These are phyloP conservation scores for Kryptolebias ocellatus DNA, from an alignment of 2,797 vertebrate genomes.

Conservation along the genomic window DNA sequence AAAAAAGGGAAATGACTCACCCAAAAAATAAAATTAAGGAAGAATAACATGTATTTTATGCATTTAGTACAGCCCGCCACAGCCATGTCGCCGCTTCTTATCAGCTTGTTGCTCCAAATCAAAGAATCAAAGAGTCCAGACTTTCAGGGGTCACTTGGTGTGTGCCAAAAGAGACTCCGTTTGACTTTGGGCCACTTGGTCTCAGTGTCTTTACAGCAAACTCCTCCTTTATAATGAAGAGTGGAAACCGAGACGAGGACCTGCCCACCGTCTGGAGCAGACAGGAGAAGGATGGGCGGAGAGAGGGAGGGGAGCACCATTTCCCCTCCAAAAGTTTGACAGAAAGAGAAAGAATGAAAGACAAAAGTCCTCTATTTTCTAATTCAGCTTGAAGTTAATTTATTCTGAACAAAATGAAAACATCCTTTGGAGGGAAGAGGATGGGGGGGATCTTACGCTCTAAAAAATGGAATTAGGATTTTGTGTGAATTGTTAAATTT, in stretches of 20 bases:
- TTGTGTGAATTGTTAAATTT: too few relatives aligned
- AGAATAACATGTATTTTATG: slow-evolving; percentile 81
- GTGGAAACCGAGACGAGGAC: slow-evolving; percentile 71
- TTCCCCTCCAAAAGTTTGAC: slow-evolving; percentile 3
- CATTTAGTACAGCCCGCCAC: slow-evolving; percentile 76
- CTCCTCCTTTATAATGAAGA: slow-evolving; percentile 72
- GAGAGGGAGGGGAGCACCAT: neutral
- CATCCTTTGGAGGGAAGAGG: too few relatives aligned
- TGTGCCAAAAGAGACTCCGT: slow-evolving; percentile 42
- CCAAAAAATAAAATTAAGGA: slow-evolving; percentile 92
- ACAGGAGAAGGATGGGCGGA: slow-evolving; percentile 27
- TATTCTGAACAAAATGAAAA: neutral
- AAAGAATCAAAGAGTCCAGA: slow-evolving; percentile 35
- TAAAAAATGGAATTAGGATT: too few relatives aligned
- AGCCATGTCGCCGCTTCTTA: slow-evolving; percentile 62
- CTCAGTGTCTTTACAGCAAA: slow-evolving; percentile 39
- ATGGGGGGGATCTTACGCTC: too few relatives aligned
- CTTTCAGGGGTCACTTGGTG: slow-evolving; percentile 46
- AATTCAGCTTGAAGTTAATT: neutral
- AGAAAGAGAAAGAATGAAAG: slow-evolving; percentile 4
- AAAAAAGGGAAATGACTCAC: slow-evolving; percentile 80
- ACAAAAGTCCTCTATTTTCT: neutral
- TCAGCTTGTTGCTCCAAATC: slow-evolving; percentile 42
- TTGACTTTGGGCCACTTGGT: slow-evolving; percentile 39
- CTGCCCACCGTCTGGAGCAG: slow-evolving; percentile 61